Percentiles rank a stretch among this genome's conserved stretches.
Conservation (phyloP, 1,140 invertebrate species). For the Oppia nitens region DNA sequence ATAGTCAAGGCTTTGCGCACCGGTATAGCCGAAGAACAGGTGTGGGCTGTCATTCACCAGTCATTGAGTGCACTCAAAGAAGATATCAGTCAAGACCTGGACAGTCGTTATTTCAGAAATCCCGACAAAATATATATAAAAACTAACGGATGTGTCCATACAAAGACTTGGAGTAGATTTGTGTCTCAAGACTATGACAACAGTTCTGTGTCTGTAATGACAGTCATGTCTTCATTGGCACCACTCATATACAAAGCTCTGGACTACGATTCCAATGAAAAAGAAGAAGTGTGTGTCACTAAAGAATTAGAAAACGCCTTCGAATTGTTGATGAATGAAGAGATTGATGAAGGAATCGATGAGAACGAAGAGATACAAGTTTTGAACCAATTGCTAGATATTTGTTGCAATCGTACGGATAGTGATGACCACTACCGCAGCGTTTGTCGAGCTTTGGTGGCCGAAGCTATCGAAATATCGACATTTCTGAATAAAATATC, state of each 20-base stretch:
- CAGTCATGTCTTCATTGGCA: not conserved
- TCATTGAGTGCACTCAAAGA: conserved; percentile 39
- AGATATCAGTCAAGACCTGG: not conserved
- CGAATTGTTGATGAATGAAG: conserved; percentile 61
- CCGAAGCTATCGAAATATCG: conserved; percentile 72
- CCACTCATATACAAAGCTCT: not conserved
- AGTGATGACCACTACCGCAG: conserved; percentile 70
- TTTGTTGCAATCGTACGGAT: conserved; percentile 17
- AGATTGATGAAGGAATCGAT: conserved; percentile 65
- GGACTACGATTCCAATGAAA: not conserved
- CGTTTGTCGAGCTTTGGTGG: conserved; percentile 69
- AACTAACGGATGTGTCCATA: not conserved
- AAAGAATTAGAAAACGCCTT: conserved; percentile 32
- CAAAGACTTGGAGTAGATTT: not conserved
- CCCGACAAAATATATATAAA: not conserved
- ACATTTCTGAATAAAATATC: conserved; percentile 69
- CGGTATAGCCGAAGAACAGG: conserved; percentile 77
- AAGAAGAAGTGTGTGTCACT: not conserved
- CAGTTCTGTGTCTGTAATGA: not conserved
- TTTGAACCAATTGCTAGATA: conserved; percentile 25
- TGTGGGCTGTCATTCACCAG: conserved; percentile 83
- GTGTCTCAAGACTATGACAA: not conserved
- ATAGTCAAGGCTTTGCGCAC: conserved; percentile 70
- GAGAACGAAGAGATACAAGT: conserved; percentile 64
- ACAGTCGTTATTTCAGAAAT: not conserved